Conservation (phyloP, 1,140 invertebrate genomes). For the Chelonus insularis region DNA sequence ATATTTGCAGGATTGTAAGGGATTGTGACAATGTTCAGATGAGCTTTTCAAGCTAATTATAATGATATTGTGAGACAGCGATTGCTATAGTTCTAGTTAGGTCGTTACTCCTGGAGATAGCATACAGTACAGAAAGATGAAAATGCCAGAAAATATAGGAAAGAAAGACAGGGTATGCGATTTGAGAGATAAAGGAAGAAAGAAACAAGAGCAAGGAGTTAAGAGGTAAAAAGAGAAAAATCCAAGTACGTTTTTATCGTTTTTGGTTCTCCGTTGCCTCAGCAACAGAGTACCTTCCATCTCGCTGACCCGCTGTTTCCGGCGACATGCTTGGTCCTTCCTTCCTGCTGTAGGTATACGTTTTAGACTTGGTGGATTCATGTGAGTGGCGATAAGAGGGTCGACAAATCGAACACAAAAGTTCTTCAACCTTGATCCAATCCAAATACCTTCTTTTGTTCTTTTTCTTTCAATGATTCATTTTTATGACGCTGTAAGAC, state of each 20-base stretch:
- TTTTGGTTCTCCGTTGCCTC: slow-evolving; percentile 39
- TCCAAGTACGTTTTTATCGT: not conserved
- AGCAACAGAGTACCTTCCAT: slow-evolving; percentile 50
- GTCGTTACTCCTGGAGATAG: too few species aligned
- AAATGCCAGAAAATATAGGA: not conserved
- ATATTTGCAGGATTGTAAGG: too few species aligned
- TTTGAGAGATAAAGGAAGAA: not conserved
- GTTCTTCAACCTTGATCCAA: slow-evolving; percentile 13
- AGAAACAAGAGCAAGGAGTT: not conserved
- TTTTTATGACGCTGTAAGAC: slow-evolving; percentile 18
- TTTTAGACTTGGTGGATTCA: slow-evolving; percentile 1
- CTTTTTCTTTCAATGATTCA: slow-evolving; percentile 14
- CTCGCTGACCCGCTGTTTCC: slow-evolving; percentile 47
- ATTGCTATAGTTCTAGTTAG: too few species aligned
- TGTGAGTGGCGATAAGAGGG: slow-evolving; percentile 3
- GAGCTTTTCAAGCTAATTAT: too few species aligned
- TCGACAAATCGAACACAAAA: slow-evolving; percentile 21
- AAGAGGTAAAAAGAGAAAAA: not conserved
- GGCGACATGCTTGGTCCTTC: slow-evolving; percentile 40
- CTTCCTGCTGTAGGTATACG: slow-evolving; percentile 26
- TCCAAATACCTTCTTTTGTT: slow-evolving; percentile 14
- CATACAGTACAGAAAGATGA: too few species aligned
- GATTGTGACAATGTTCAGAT: too few species aligned
- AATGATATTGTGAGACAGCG: too few species aligned
- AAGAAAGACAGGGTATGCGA: not conserved